Percentiles rank a stretch among this genome's conserved stretches.
Conservation (phyloP, 2,797 vertebrate genomes). For the Glyptemys insculpta region DNA sequence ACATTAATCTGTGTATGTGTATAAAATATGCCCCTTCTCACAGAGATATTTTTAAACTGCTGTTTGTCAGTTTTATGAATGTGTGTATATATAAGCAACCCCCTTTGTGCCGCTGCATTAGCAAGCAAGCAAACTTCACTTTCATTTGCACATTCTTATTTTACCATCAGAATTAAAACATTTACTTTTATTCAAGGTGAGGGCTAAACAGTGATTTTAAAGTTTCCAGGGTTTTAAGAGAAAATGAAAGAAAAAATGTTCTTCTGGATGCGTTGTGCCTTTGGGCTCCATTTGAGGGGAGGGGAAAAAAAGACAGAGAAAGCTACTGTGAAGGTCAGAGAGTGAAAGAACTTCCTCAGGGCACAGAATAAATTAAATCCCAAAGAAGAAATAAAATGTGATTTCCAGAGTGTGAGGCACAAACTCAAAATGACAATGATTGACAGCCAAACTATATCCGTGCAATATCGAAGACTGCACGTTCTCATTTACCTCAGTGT, state of each 20-base stretch:
- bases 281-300: slow-evolving; percentile 82
- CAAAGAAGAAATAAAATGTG: slow-evolving; percentile 93
- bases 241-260: slow-evolving; percentile 84
- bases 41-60: slow-evolving; percentile 38
- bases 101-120: background rate
- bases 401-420: slow-evolving; percentile 96
- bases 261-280: slow-evolving; percentile 84
- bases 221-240: slow-evolving; percentile 63
- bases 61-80: slow-evolving; percentile 68
- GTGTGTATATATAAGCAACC: slow-evolving; percentile 30
- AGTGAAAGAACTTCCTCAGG: slow-evolving; percentile 99
- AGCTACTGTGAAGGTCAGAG: slow-evolving; percentile 97
- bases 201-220: slow-evolving; percentile 77
- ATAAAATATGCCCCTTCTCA: slow-evolving; percentile 19
- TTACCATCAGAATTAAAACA: slow-evolving; percentile 72
- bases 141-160: slow-evolving; percentile 52
- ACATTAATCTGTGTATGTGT: background rate
- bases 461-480: slow-evolving; percentile 89
- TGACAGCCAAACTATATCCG: slow-evolving; percentile 96
- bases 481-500: slow-evolving; percentile 90
- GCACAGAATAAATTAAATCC: slow-evolving; percentile 99
- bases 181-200: slow-evolving; percentile 71
- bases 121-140: slow-evolving; percentile 31
- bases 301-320: slow-evolving; percentile 82
- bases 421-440: slow-evolving; percentile 97